A percentile compares a stretch with the other conserved stretches of the same genome.
These are phyloP conservation scores for Tinamus guttatus DNA, from an alignment of 2,113 vertebrate species.

Conservation along the genomic window DNA sequence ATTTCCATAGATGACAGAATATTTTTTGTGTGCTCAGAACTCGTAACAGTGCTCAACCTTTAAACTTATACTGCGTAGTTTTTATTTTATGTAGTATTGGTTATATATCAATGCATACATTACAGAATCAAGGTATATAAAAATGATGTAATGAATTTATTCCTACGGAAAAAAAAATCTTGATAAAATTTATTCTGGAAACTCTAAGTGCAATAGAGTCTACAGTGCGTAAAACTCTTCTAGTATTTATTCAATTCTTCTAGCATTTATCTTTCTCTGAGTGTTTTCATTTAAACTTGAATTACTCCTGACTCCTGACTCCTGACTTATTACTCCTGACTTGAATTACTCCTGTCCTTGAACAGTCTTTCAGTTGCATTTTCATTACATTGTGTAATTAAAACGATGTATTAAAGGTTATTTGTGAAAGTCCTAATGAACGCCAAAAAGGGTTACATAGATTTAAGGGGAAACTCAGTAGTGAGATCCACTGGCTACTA, in stretches of 20 bases:
- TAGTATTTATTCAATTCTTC: no score
- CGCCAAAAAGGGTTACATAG: background rate
- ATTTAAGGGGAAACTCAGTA: background rate
- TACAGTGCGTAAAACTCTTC: background rate
- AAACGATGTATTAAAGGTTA: background rate
- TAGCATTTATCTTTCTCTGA: background rate
- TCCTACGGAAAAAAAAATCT: background rate
- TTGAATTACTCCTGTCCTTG: accelerated
- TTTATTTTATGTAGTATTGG: background rate
- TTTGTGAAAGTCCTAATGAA: background rate
- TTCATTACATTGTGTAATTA: background rate
- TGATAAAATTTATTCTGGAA: background rate
- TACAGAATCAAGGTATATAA: background rate
- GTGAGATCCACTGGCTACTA: background rate
- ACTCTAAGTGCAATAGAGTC: background rate
- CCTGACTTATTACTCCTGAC: background rate
- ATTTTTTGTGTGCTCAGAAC: background rate
- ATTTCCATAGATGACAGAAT: background rate
- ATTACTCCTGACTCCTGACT: background rate
- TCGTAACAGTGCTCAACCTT: background rate
- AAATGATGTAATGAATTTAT: background rate
- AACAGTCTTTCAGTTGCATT: background rate
- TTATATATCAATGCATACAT: background rate
- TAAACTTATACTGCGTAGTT: background rate
- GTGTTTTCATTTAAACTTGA: background rate